These are phyloP conservation scores for Hemicordylus capensis DNA, from an alignment of 2,113 vertebrate species.

Conservation along the genomic window DNA sequence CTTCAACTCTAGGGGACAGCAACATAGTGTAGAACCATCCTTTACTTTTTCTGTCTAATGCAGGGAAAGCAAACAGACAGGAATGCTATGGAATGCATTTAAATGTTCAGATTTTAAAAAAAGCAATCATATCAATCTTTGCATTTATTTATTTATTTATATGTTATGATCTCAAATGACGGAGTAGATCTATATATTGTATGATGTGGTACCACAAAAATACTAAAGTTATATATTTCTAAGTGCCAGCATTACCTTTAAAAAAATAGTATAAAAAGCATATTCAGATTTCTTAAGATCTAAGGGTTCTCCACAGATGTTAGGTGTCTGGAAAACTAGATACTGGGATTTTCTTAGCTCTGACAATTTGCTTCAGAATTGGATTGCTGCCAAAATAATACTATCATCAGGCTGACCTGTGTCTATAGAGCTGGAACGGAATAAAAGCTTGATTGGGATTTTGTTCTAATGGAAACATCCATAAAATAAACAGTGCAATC, in stretches of 20 bases:
- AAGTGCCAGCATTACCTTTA: neutral
- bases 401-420: neutral
- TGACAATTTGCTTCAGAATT: neutral
- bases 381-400: constrained; percentile 6
- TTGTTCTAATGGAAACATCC: neutral
- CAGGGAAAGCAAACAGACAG: rapidly evolving
- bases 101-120: neutral
- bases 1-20: neutral
- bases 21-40: constrained; percentile 12
- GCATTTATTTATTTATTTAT: neutral
- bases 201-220: neutral
- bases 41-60: constrained; percentile 9
- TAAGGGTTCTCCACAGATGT: neutral
- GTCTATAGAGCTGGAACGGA: neutral
- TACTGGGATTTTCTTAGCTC: neutral
- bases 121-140: rapidly evolving
- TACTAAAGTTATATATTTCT: neutral
- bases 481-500: neutral
- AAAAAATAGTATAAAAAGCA: neutral
- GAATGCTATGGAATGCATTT: neutral
- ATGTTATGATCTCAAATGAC: neutral
- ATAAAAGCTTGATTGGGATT: neutral
- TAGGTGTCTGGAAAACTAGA: neutral
- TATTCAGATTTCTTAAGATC: neutral
- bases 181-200: neutral